Evolutionary conservation across 2,888 invertebrate genomes (phyloP).

Genomic region (Dryadula phaetusa): DNA sequence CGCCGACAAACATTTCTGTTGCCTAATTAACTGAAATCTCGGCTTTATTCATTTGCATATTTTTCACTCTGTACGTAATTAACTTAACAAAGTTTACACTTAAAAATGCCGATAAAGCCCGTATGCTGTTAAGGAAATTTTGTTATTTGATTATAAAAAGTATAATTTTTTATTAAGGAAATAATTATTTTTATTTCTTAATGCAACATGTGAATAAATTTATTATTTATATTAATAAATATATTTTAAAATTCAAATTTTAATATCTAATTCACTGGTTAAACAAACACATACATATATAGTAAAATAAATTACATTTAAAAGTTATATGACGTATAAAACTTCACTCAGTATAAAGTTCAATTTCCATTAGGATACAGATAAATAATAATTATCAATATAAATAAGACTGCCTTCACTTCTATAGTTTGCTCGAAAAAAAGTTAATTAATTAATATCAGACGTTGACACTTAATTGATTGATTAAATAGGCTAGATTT

Average conservation of each 20-base stretch:
- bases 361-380: background rate
- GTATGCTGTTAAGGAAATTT: conserved; percentile 2
- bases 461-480: background rate
- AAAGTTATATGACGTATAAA: background rate
- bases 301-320: conserved; percentile 1
- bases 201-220: background rate
- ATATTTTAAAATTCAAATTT: background rate
- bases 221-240: background rate
- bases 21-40: conserved; percentile 19
- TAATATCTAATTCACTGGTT: conserved; percentile 3
- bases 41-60: conserved; percentile 27
- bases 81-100: conserved; percentile 18
- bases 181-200: background rate
- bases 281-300: background rate
- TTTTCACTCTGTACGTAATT: conserved; percentile 11
- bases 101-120: conserved; percentile 2
- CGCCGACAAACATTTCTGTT: background rate
- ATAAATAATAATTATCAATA: background rate
- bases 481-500: background rate
- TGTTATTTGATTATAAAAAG: conserved; percentile 1
- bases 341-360: background rate
- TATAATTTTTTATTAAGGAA: background rate
- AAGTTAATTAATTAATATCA: background rate
- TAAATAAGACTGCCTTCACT: conserved; percentile 14
- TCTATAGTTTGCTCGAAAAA: conserved; percentile 8